phyloP scores from a whole-genome alignment of 2,113 vertebrate genomes.

The Nerophis ophidion region DNA sequence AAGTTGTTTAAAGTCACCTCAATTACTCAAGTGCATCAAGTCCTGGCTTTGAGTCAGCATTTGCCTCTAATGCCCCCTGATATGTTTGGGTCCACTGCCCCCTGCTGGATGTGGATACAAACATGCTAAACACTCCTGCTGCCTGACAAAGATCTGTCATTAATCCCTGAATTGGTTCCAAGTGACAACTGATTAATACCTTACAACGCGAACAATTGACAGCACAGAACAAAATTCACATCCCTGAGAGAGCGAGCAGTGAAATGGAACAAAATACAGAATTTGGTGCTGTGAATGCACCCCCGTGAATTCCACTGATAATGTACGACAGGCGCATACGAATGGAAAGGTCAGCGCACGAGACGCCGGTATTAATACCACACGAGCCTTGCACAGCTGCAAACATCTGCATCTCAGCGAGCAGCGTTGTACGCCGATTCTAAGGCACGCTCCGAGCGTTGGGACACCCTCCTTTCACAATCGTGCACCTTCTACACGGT shows the following conservation, averaged over 20 bases:
- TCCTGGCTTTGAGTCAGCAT: conserved; percentile 17
- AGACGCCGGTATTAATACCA: neutral
- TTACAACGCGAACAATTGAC: neutral
- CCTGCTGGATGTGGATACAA: conserved; percentile 50
- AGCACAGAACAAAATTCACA: neutral
- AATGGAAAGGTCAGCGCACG: conserved; percentile 1
- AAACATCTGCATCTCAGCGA: neutral
- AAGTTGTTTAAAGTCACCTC: conserved; percentile 22
- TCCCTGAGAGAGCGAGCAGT: neutral
- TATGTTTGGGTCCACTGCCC: conserved; percentile 44
- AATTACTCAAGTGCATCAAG: conserved; percentile 15
- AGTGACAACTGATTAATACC: neutral
- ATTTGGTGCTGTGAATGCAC: neutral
- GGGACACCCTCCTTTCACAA: neutral
- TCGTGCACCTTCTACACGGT: neutral
- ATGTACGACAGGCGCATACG: neutral
- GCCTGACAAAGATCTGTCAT: conserved; percentile 21
- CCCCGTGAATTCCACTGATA: neutral
- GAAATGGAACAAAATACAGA: neutral
- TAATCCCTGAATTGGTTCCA: conserved; percentile 6
- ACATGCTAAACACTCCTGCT: conserved; percentile 26
- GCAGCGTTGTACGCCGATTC: neutral
- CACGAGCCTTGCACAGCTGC: neutral
- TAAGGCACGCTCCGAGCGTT: neutral
- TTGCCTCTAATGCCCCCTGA: conserved; percentile 6